Percentiles rank a stretch among this genome's conserved stretches.
These are phyloP conservation scores for Melanotus villosus DNA, from an alignment of 2,888 invertebrate genomes.

Conservation along the genomic window DNA sequence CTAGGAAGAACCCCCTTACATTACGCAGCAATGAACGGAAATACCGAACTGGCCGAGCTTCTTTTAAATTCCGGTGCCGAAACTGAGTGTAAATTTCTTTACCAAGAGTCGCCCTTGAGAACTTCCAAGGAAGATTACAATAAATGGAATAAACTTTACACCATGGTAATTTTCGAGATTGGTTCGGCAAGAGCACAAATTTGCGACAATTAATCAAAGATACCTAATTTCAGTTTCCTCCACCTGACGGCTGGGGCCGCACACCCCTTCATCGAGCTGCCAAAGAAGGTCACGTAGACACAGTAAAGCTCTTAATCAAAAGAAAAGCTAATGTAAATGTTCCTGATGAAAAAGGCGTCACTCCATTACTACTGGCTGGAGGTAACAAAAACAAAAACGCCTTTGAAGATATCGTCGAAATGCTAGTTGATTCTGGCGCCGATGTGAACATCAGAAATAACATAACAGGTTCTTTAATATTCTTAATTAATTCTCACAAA, in stretches of 20 bases:
- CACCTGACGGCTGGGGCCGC: slow-evolving; percentile 64
- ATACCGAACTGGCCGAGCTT: slow-evolving; percentile 53
- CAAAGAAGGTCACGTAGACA: slow-evolving; percentile 61
- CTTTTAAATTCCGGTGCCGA: slow-evolving; percentile 50
- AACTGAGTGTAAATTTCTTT: slow-evolving; percentile 48
- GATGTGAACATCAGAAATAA: slow-evolving; percentile 54
- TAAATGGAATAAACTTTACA: slow-evolving; percentile 50
- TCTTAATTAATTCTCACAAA: slow-evolving; percentile 4
- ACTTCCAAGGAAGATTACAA: slow-evolving; percentile 46
- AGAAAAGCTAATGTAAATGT: slow-evolving; percentile 62
- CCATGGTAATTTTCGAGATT: slow-evolving; percentile 41
- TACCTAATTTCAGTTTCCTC: slow-evolving; percentile 57
- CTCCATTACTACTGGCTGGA: slow-evolving; percentile 66
- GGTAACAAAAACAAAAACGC: slow-evolving; percentile 55
- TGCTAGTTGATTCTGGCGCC: slow-evolving; percentile 61
- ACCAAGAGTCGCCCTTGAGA: slow-evolving; percentile 33
- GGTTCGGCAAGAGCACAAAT: slow-evolving; percentile 18
- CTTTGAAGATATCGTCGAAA: slow-evolving; percentile 62
- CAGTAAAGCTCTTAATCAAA: slow-evolving; percentile 61
- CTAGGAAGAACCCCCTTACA: slow-evolving; percentile 62
- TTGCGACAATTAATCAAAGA: slow-evolving; percentile 35
- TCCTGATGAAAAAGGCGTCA: slow-evolving; percentile 63
- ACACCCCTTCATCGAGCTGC: slow-evolving; percentile 66
- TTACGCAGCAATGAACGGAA: slow-evolving; percentile 61
- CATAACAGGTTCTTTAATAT: slow-evolving; percentile 38